Evolutionary conservation across 2,113 vertebrate species (phyloP).

Genomic region (Eublepharis macularius): DNA sequence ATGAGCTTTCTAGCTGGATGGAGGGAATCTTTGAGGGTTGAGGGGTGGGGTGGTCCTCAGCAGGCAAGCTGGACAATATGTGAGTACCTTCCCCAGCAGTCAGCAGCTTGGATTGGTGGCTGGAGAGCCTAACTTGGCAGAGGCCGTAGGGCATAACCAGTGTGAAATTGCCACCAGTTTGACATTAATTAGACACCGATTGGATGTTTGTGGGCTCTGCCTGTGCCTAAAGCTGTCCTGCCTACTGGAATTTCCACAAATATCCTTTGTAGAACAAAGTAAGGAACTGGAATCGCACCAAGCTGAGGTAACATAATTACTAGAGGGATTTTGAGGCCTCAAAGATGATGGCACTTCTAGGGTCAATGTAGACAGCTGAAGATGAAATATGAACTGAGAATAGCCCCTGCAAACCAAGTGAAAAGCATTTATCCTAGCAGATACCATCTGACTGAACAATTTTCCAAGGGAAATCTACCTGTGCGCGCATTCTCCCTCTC

Average conservation of each 20-base stretch:
- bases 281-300: slow-evolving; percentile 31
- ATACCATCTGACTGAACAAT: slow-evolving; percentile 46
- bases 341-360: neutral
- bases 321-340: slow-evolving; percentile 41
- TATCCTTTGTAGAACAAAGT: slow-evolving; percentile 25
- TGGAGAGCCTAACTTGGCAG: slow-evolving; percentile 65
- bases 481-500: neutral
- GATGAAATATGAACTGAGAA: accelerated
- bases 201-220: slow-evolving; percentile 57
- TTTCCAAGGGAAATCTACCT: slow-evolving; percentile 21
- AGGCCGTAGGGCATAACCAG: slow-evolving; percentile 64
- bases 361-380: slow-evolving; percentile 22
- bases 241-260: slow-evolving; percentile 39
- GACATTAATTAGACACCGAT: slow-evolving; percentile 73
- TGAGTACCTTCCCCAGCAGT: slow-evolving; percentile 60
- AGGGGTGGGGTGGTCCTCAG: neutral
- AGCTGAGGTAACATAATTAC: neutral
- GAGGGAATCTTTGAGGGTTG: slow-evolving; percentile 36
- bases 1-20: slow-evolving; percentile 16
- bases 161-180: slow-evolving; percentile 63
- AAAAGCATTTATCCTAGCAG: neutral
- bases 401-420: neutral
- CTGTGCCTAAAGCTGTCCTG: slow-evolving; percentile 44
- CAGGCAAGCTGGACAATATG: slow-evolving; percentile 51
- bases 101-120: slow-evolving; percentile 34